Percentiles rank a stretch among this genome's conserved stretches.
Evolutionary conservation across 1,140 invertebrate genomes (phyloP).

Genomic region (Euglossa dilemma): DNA sequence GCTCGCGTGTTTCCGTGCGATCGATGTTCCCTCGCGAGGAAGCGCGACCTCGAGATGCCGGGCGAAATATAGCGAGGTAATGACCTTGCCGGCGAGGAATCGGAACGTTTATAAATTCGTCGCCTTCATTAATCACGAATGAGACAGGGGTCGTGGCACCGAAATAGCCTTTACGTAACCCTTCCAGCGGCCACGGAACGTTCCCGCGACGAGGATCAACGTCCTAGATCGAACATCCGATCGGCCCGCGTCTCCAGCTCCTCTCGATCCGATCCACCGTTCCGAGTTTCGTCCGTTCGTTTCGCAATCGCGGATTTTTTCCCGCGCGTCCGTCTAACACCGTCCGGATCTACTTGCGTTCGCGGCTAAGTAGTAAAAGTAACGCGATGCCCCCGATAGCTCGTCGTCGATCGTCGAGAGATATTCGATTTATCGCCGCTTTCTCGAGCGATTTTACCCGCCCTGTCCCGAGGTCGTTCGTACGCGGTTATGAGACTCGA

Average conservation of each 20-base stretch:
- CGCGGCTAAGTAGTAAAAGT: constrained; percentile 78
- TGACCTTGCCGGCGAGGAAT: constrained; percentile 52
- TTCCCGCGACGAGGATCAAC: constrained; percentile 58
- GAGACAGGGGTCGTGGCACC: constrained; percentile 40
- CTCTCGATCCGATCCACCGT: constrained; percentile 27
- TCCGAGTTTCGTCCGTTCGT: constrained; percentile 19
- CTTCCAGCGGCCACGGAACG: constrained; percentile 8
- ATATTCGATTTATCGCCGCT: constrained; percentile 65
- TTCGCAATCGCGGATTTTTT: neutral
- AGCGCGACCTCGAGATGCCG: neutral
- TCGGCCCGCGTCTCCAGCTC: neutral
- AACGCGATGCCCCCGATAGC: constrained; percentile 43
- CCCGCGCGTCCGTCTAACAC: constrained; percentile 47
- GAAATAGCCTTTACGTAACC: constrained; percentile 65
- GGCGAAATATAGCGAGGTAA: neutral
- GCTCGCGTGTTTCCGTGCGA: neutral
- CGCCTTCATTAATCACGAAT: constrained; percentile 63
- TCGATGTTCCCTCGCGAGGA: neutral
- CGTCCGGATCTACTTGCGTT: constrained; percentile 58
- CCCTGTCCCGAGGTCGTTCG: neutral
- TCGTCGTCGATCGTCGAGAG: too few relatives aligned
- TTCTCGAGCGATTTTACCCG: constrained; percentile 36
- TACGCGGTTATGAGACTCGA: neutral
- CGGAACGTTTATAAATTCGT: constrained; percentile 59
- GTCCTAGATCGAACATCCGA: constrained; percentile 34